Evolutionary conservation across 2,888 invertebrate genomes (phyloP), one percentile per base, ranked within the genome.

Genomic region (Coleophora deauratella): DNA sequence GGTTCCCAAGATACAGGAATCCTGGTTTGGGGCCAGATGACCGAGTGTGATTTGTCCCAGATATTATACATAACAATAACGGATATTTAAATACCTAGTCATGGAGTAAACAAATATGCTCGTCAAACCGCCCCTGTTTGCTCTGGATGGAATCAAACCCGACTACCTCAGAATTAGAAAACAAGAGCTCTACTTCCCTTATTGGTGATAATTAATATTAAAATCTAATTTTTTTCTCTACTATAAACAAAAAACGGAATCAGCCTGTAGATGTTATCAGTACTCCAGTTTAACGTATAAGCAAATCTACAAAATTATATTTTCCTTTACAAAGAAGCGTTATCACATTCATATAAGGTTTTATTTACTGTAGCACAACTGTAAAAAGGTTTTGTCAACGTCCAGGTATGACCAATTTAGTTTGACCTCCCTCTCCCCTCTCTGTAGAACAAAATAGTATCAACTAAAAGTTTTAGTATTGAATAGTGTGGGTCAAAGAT

Each of bases 191-290:
- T n/a, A n/a, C n/a, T n/a, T n/a, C n/a, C n/a, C n/a, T n/a, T n/a
- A n/a, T n/a, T n/a, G n/a, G n/a, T n/a, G n/a, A n/a, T n/a, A n/a
- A n/a, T n/a, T n/a, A n/a, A n/a, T n/a, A n/a, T n/a, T n/a, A n/a
- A n/a, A n/a, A n/a, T n/a, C n/a, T n/a, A n/a, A n/a, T n/a, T n/a
- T n/a, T n/a, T n/a, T n/a, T n/a, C n/a, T n/a, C 21, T 21, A 21
- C 6, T 21, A 21, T 21, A 3, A 21, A 21, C 21, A 21, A 4
- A 3, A 35, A 46, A 49, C 46, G 11, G n/a, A 14, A 54, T 53
- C 80, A 68, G 0, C 28, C 73, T 73, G 69, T 81, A 81, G 62
- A 46, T 55, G 72, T 82, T 82, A 82, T 82, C 82, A 82, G 72
- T 66, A 64, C 62, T 60, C 59, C 60, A 73, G 71, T 66, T 73